Conservation (phyloP, 2,797 vertebrate genomes). For the Phylloscopus collybita region DNA sequence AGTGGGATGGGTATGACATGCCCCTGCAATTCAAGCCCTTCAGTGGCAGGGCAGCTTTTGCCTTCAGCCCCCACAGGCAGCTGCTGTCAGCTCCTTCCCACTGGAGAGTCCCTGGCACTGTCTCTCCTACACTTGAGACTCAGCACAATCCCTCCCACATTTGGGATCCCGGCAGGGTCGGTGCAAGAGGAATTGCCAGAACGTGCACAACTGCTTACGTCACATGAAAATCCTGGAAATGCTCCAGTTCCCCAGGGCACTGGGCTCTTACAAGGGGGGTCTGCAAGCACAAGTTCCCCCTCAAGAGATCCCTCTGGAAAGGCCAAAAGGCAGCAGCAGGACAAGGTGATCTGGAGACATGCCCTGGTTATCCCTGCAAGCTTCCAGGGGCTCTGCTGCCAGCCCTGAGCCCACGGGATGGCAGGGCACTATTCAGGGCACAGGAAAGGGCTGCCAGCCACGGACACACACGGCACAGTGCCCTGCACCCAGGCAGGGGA, state of each 20-base stretch:
- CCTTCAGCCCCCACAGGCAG: slow-evolving; percentile 1
- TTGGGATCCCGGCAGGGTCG: not conserved
- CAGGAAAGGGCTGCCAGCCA: not conserved
- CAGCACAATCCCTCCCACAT: not conserved
- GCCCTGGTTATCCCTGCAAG: not conserved
- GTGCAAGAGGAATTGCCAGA: not conserved
- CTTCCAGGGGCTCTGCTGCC: not conserved
- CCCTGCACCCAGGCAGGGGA: not conserved
- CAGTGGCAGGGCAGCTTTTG: not conserved
- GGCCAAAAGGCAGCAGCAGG: not conserved
- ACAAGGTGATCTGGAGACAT: rapidly evolving
- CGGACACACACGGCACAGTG: rapidly evolving
- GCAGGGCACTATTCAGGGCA: not conserved
- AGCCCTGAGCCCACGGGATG: rapidly evolving
- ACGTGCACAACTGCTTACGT: not conserved
- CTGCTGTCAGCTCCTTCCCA: slow-evolving; percentile 11
- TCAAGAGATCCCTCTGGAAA: rapidly evolving
- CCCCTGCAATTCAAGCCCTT: not conserved
- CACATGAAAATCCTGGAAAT: not conserved
- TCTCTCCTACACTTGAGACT: not conserved
- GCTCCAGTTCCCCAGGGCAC: not conserved
- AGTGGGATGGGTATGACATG: not conserved
- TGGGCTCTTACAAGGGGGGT: not conserved
- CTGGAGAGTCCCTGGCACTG: not conserved
- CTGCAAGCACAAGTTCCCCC: not conserved